A percentile compares a stretch with the other conserved stretches of the same genome.
phyloP scores from a whole-genome alignment of 2,888 invertebrate genomes.

The Acleris laterana region DNA sequence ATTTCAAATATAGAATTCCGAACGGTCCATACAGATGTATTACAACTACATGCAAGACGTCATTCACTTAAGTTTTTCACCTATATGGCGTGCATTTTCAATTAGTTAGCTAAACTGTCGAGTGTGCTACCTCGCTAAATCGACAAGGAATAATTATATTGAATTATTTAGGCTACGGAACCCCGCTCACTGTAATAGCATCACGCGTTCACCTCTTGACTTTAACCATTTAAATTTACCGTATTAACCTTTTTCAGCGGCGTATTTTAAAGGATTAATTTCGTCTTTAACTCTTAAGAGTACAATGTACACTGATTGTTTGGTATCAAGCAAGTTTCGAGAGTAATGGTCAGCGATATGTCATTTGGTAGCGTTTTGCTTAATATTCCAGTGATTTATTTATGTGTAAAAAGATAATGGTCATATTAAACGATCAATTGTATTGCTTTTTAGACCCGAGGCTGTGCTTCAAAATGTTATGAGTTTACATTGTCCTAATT shows the following conservation, averaged over 20 bases:
- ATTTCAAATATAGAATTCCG: too few relatives aligned
- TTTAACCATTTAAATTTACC: conserved; percentile 63
- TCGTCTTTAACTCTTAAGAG: conserved; percentile 33
- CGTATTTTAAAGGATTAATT: conserved; percentile 41
- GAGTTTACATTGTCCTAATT: too few relatives aligned
- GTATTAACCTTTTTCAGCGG: conserved; percentile 51
- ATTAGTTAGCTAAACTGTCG: too few relatives aligned
- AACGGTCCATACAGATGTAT: too few relatives aligned
- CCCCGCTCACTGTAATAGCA: neutral
- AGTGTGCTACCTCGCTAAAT: too few relatives aligned
- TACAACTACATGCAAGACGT: too few relatives aligned
- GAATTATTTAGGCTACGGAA: neutral
- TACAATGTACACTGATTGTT: conserved; percentile 37
- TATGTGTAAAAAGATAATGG: neutral
- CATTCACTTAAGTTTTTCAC: too few relatives aligned
- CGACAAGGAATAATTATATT: neutral
- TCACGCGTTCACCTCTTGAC: conserved; percentile 7
- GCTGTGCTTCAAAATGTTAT: too few relatives aligned
- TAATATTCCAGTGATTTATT: neutral
- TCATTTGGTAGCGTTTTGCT: conserved; percentile 22
- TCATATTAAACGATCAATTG: too few relatives aligned
- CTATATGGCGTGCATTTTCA: too few relatives aligned
- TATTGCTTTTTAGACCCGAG: too few relatives aligned
- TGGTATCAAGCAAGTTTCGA: neutral
- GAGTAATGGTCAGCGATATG: conserved; percentile 27